A percentile compares a stretch with the other conserved stretches of the same genome.
These are phyloP conservation scores for Podarcis cretensis DNA, from an alignment of 2,113 vertebrate genomes.

Conservation along the genomic window DNA sequence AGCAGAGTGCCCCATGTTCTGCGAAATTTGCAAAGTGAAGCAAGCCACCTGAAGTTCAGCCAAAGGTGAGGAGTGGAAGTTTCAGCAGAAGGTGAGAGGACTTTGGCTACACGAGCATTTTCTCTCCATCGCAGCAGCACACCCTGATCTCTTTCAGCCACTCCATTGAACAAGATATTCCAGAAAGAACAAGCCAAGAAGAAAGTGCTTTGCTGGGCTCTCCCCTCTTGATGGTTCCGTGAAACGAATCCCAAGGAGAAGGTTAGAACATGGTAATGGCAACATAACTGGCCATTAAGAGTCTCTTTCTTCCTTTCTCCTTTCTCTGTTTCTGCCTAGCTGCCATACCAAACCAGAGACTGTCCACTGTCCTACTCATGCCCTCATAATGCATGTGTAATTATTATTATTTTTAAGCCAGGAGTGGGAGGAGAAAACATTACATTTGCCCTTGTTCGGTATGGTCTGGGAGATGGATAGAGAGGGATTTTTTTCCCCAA, in stretches of 20 bases:
- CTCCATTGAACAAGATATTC: conserved; percentile 27
- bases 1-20: conserved; percentile 31
- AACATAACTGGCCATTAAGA: background rate
- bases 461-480: background rate
- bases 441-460: background rate
- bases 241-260: conserved; percentile 45
- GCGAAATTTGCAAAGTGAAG: conserved; percentile 58
- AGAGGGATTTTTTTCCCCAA: background rate
- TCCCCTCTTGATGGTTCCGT: background rate
- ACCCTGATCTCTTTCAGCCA: conserved; percentile 46
- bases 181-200: conserved; percentile 23
- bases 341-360: conserved; percentile 42
- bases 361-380: conserved; percentile 9
- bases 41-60: conserved; percentile 51
- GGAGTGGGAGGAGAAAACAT: background rate
- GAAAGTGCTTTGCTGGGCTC: background rate
- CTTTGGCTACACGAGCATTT: conserved; percentile 52
- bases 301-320: conserved; percentile 46
- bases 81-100: conserved; percentile 36
- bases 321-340: conserved; percentile 36
- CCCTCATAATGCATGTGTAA: background rate
- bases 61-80: conserved; percentile 62
- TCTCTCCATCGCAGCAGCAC: conserved; percentile 51
- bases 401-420: background rate
- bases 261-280: conserved; percentile 47